phyloP scores from a whole-genome alignment of 2,888 invertebrate species.

The Clunio marinus region DNA sequence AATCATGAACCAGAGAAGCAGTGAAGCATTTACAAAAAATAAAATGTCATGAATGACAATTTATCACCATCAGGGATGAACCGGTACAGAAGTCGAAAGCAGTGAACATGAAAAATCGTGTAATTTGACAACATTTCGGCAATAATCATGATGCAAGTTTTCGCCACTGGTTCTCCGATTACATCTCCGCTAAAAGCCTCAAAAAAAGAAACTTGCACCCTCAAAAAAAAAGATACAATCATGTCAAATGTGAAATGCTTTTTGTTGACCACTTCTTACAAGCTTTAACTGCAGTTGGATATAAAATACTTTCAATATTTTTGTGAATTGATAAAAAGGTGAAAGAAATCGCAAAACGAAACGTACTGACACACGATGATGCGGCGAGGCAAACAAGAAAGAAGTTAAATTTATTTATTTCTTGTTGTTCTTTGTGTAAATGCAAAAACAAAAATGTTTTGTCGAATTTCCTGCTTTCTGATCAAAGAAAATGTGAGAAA shows the following conservation, averaged over 20 bases:
- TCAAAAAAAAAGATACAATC: too few species aligned
- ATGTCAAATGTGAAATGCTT: slow-evolving; percentile 25
- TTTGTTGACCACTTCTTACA: too few species aligned
- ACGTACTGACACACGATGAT: not conserved
- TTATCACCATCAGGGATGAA: not conserved
- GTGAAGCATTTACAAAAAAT: not conserved
- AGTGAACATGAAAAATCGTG: not conserved
- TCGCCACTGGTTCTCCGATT: not conserved
- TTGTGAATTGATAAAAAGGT: not conserved
- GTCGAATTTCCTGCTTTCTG: not conserved
- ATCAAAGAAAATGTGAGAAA: not conserved
- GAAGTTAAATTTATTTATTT: not conserved
- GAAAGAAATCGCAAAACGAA: slow-evolving; percentile 1
- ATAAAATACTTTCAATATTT: not conserved
- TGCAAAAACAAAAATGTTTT: not conserved
- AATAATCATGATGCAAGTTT: not conserved
- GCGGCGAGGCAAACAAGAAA: not conserved
- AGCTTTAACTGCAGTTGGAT: not conserved
- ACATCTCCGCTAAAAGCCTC: not conserved
- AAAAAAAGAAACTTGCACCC: too few species aligned
- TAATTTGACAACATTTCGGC: not conserved
- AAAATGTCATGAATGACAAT: not conserved
- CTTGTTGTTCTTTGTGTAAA: too few species aligned
- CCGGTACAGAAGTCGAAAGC: not conserved
- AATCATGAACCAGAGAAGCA: too few species aligned